Base-by-base conservation (phyloP, 2,797 vertebrate genomes). In the Rhabdomys pumilio region DNA sequence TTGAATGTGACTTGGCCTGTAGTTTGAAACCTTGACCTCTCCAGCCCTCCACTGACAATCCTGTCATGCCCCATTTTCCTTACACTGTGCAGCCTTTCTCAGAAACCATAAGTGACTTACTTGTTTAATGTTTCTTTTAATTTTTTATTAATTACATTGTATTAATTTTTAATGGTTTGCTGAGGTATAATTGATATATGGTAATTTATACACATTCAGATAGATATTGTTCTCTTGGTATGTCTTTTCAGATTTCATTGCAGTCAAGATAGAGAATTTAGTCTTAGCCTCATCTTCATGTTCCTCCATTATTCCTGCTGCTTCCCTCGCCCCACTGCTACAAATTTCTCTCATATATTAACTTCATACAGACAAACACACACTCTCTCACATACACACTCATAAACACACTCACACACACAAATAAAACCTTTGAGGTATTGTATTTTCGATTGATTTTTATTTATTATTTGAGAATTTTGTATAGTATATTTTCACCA, bases 71-170 rank as follows among this genome's bases (percentile, higher is more conserved):
- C 82, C n/a, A n/a, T 90, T 57, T 85, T 34, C 22, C 14, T 22
- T 77, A 41, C 1, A 53, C 7, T 88, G 5, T 20, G 59, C 75
- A 67, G 55, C 80, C 6, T 29, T 97, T 53, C 94, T 89, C 63
- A 17, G 80, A 82, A 10, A 93, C 72, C 31, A 85, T 47, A 76
- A 14, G 24, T 82, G 53, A 76, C 34, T 26, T 81, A 47, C 15
- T 95, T 67, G 22, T 83, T 96, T 89, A n/a, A 73, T 92, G 38
- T 61, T 10, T 55, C 50, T 86, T 6, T 69, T 57, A 41, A 2
- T 53, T 53, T 53, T 77, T 53, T 53, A 55, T 14, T 53, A 34
- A 79, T 53, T 55, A 34, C 4, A 50, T 50, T 53, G 31, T 53
- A 79, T 79, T 34, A 17, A 31, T 76, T 50, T 77, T 50, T 53